Evolutionary conservation across 1,140 invertebrate species (phyloP), one percentile per base, ranked within the genome.

Genomic region (Micrasema longulum): DNA sequence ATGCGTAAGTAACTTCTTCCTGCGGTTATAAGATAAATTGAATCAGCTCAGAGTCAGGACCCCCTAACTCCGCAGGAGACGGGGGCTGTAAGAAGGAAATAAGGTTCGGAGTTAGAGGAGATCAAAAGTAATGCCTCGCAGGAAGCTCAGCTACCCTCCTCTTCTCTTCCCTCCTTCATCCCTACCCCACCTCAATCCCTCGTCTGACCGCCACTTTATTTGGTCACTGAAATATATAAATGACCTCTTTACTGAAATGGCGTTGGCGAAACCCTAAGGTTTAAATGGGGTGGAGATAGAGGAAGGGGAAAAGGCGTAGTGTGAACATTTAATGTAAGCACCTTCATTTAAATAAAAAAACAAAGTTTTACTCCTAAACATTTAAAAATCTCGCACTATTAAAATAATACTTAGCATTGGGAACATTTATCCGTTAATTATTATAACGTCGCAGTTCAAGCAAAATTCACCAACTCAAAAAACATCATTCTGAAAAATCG

Each of bases 201-300:
- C 60, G 41, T 41, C 72, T 73, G 72, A 73, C 72, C 72, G 66
- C 65, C 72, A 45, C 71, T 73, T 57, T 75, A 62, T 75, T 75
- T 75, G 74, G 74, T 75, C 74, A 75, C 74, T 70, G 74, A 75
- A 75, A 75, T 75, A 75, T 75, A 75, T 75, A 75, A 75, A 75
- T 75, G 74, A 75, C 74, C 74, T 75, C 74, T 75, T 75, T 75
- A 72, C 70, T 72, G 74, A 52, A 72, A 72, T 65, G 62, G 70
- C 67, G 62, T 22, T 31, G 23, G 60, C 60, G 60, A 64, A 57
- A 38, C 66, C 66, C 63, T 41, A 41, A 31, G 36, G 55, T 60
- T 60, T 60, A 60, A 43, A 57, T n/a, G 50, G 31, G 50, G 31
- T 20, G 52, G 55, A 31, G 41, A 47, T 12, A 16, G 53, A 16